Conservation (phyloP, 2,113 vertebrate species). For the Callithrix jacchus region DNA sequence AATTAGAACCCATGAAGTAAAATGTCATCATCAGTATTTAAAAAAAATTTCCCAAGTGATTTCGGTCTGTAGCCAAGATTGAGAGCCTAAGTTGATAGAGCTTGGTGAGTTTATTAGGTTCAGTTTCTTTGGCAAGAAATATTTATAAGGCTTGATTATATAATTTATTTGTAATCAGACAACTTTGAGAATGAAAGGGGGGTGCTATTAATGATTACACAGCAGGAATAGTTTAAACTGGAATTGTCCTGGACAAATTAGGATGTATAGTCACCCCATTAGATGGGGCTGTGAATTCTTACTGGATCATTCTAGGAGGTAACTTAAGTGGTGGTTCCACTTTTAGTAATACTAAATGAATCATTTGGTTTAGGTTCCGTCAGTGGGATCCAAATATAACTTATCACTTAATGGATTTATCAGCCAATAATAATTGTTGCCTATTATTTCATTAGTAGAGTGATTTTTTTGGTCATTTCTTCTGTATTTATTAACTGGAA, state of each 20-base stretch:
- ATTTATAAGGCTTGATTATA: not conserved
- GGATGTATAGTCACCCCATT: not conserved
- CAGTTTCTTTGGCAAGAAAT: conserved; percentile 41
- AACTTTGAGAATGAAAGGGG: not conserved
- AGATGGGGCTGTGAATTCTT: not conserved
- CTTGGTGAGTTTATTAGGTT: conserved; percentile 30
- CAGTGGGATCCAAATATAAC: not conserved
- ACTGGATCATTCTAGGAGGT: not conserved
- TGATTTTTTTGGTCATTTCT: conserved; percentile 16
- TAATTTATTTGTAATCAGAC: conserved; percentile 8
- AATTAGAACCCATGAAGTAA: not conserved
- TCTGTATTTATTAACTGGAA: not conserved
- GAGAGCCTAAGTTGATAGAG: conserved; percentile 7
- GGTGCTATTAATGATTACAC: not conserved
- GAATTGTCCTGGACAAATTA: not conserved
- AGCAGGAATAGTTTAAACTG: not conserved
- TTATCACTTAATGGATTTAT: conserved; percentile 27
- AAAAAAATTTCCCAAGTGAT: not conserved
- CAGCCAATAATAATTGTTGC: not conserved
- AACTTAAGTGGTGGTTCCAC: not conserved
- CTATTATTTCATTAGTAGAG: not conserved
- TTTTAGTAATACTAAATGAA: not conserved
- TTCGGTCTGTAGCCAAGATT: not conserved
- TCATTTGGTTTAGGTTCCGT: not conserved
- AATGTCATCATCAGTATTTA: not conserved